phyloP scores from a whole-genome alignment of 2,888 invertebrate species.

The Dynastes grantii region DNA sequence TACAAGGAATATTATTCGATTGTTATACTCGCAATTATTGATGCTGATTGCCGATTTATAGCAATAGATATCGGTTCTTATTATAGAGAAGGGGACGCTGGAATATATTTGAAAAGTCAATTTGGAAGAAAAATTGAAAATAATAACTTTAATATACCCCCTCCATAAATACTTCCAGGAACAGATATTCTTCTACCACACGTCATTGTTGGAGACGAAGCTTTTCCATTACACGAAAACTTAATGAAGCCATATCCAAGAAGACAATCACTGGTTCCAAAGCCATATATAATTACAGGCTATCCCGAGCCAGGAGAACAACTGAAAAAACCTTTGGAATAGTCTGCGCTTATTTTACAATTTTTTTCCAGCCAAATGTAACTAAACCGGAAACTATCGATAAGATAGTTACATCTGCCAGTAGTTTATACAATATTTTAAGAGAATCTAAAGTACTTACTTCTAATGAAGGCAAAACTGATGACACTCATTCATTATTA shows the following conservation, averaged over 20 bases:
- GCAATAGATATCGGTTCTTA: constrained; percentile 56
- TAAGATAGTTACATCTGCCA: constrained; percentile 51
- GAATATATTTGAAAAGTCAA: constrained; percentile 55
- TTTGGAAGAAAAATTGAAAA: constrained; percentile 54
- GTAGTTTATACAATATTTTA: constrained; percentile 53
- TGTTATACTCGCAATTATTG: constrained; percentile 57
- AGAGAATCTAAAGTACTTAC: constrained; percentile 51
- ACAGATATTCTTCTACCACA: constrained; percentile 50
- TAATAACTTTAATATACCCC: constrained; percentile 53
- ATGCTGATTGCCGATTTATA: constrained; percentile 56
- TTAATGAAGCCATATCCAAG: constrained; percentile 53
- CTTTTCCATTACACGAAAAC: constrained; percentile 50
- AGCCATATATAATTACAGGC: constrained; percentile 53
- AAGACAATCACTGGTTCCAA: constrained; percentile 51
- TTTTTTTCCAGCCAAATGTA: constrained; percentile 53
- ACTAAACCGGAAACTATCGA: constrained; percentile 51
- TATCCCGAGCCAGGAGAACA: constrained; percentile 51
- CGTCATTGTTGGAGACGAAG: constrained; percentile 54
- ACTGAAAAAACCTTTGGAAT: constrained; percentile 55
- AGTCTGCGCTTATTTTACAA: constrained; percentile 50
- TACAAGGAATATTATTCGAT: constrained; percentile 56
- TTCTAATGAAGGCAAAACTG: constrained; percentile 1
- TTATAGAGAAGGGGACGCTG: constrained; percentile 54
- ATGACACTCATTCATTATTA: constrained; percentile 19
- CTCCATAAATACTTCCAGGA: constrained; percentile 49